phyloP scores from a whole-genome alignment of 2,797 vertebrate species.

The Micromesistius poutassou region DNA sequence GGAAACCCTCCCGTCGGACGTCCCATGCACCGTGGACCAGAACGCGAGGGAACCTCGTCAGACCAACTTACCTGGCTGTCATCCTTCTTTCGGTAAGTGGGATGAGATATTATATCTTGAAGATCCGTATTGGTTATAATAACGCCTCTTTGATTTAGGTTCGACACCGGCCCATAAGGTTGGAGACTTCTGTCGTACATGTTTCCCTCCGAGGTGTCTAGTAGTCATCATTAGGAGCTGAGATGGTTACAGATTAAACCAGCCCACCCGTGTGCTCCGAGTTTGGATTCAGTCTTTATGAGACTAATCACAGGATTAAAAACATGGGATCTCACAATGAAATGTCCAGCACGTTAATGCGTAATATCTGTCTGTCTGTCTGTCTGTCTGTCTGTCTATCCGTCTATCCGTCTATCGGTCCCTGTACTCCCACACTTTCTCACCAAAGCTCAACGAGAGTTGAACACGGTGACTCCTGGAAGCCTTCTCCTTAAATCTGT shows the following conservation, averaged over 20 bases:
- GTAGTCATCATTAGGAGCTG: not conserved
- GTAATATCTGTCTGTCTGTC: not conserved
- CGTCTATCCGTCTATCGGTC: constrained; percentile 34
- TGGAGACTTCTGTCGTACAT: not conserved
- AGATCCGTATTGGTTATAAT: not conserved
- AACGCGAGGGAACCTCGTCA: not conserved
- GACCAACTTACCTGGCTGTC: not conserved
- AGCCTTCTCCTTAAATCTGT: constrained; percentile 69
- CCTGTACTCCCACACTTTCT: constrained; percentile 10
- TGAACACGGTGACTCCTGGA: constrained; percentile 59
- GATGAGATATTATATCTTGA: not conserved
- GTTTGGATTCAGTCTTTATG: too few relatives aligned
- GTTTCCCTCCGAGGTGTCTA: not conserved
- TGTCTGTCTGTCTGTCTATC: not conserved
- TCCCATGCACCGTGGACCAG: not conserved
- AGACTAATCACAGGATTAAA: too few relatives aligned
- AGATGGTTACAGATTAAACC: too few relatives aligned
- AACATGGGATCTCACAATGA: too few relatives aligned
- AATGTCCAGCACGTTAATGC: not conserved
- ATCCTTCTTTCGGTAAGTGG: not conserved
- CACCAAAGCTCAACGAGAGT: constrained; percentile 34
- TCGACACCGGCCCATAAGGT: not conserved
- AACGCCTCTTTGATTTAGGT: not conserved
- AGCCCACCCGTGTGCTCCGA: too few relatives aligned
- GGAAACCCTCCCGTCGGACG: too few relatives aligned